A percentile compares a stretch with the other conserved stretches of the same genome.
Evolutionary conservation across 2,888 invertebrate species (phyloP).

Genomic region (Polydrusus pterygomalis): DNA sequence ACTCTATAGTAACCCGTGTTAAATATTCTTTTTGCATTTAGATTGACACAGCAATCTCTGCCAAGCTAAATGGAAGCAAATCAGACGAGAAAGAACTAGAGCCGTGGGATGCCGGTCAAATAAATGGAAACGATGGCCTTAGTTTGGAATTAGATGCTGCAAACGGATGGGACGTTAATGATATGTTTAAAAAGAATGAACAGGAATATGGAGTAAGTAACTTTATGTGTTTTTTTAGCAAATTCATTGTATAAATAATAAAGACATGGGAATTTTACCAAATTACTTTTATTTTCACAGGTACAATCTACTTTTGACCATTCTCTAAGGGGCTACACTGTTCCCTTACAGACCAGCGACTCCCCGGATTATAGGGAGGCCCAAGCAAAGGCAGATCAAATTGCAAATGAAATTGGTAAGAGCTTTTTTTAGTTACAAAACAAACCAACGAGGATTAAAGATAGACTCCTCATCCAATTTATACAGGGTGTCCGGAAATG

Average conservation of each 20-base stretch:
- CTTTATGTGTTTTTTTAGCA: too few species aligned
- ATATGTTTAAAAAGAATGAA: conserved; percentile 97
- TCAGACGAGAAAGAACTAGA: conserved; percentile 87
- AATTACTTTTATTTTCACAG: conserved; percentile 22
- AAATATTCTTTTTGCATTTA: conserved; percentile 62
- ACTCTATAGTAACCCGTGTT: too few species aligned
- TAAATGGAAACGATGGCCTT: conserved; percentile 77
- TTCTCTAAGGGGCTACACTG: conserved; percentile 92
- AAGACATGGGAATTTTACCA: too few species aligned
- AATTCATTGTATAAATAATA: too few species aligned
- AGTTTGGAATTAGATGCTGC: conserved; percentile 81
- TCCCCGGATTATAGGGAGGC: conserved; percentile 89
- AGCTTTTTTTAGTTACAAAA: too few species aligned
- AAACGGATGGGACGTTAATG: conserved; percentile 97
- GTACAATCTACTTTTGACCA: conserved; percentile 91
- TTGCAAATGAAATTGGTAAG: conserved; percentile 85
- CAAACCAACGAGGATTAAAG: too few species aligned
- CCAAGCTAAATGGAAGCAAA: conserved; percentile 75
- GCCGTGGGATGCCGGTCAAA: conserved; percentile 86
- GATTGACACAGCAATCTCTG: conserved; percentile 91
- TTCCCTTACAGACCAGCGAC: conserved; percentile 89
- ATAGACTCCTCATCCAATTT: too few species aligned
- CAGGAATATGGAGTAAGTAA: conserved; percentile 86
- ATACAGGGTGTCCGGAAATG: too few species aligned
- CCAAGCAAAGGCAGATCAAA: conserved; percentile 90